Percentiles rank a stretch among this genome's conserved stretches.
Conservation (phyloP, 2,888 invertebrate genomes). For the Cecidostiba fungosa region DNA sequence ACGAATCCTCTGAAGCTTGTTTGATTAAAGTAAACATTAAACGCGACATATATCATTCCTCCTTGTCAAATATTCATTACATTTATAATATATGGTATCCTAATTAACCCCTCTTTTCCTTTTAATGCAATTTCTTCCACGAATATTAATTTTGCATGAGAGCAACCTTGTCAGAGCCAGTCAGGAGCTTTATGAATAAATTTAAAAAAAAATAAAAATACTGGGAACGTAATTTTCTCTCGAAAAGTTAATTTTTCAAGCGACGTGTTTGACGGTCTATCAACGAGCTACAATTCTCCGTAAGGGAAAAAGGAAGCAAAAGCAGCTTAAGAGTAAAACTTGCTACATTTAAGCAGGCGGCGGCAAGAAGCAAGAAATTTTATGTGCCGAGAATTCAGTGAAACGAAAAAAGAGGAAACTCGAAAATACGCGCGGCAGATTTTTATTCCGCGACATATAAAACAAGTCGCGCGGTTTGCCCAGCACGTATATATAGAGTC, state of each 20-base stretch:
- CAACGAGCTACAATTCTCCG: background rate
- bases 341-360: background rate
- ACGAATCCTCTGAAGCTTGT: background rate
- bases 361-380: background rate
- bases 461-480: slow-evolving; percentile 39
- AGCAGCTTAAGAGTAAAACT: background rate
- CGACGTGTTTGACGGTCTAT: background rate
- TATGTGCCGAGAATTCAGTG: background rate
- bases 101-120: too few relatives aligned
- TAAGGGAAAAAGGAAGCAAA: background rate
- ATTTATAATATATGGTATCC: background rate
- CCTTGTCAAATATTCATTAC: background rate
- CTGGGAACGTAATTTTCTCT: background rate
- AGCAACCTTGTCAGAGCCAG: too few relatives aligned
- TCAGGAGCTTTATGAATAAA: too few relatives aligned
- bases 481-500: background rate
- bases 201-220: background rate
- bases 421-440: slow-evolving; percentile 29
- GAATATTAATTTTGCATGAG: too few relatives aligned
- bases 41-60: background rate
- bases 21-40: background rate
- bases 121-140: too few relatives aligned
- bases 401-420: background rate
- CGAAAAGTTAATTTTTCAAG: background rate
- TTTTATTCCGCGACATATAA: slow-evolving; percentile 47